These are phyloP conservation scores for Aphaenogaster floridana DNA, from an alignment of 1,140 invertebrate genomes.

Conservation along the genomic window DNA sequence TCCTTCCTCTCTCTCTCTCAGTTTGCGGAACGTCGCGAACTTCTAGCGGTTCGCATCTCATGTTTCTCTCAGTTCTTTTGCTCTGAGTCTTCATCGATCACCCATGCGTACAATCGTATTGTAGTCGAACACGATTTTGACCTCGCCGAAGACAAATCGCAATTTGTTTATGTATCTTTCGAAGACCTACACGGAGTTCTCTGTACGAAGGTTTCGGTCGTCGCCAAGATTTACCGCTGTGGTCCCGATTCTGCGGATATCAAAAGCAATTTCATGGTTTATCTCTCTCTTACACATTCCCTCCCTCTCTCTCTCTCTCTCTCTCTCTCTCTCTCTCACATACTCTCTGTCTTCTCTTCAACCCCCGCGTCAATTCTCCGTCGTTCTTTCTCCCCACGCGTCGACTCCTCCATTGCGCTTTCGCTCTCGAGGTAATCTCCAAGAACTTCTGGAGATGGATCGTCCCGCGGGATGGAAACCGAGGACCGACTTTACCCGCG, in stretches of 20 bases:
- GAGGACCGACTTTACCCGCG: conserved; percentile 53
- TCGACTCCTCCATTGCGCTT: conserved; percentile 47
- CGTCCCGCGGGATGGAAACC: conserved; percentile 67
- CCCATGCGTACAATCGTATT: conserved; percentile 43
- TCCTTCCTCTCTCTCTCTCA: too few species aligned
- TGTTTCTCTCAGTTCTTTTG: not conserved
- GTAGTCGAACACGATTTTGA: conserved; percentile 42
- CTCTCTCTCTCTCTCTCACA: not conserved
- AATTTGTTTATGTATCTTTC: conserved; percentile 62
- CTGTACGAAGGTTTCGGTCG: conserved; percentile 42
- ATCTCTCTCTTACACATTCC: conserved; percentile 13
- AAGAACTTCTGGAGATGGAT: conserved; percentile 68
- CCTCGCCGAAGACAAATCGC: conserved; percentile 59
- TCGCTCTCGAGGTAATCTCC: conserved; percentile 67
- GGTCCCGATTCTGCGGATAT: conserved; percentile 61
- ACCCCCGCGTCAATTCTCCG: conserved; percentile 36
- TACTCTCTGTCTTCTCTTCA: conserved; percentile 21
- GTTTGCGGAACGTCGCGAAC: not conserved
- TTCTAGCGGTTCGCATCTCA: not conserved
- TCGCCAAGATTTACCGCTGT: conserved; percentile 56
- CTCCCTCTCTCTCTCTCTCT: not conserved
- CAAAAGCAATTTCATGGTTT: conserved; percentile 59
- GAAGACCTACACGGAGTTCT: conserved; percentile 23
- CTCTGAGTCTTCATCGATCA: conserved; percentile 46
- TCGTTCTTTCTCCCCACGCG: conserved; percentile 2